phyloP scores from a whole-genome alignment of 1,140 invertebrate genomes.

The Psilanteris sp. region DNA sequence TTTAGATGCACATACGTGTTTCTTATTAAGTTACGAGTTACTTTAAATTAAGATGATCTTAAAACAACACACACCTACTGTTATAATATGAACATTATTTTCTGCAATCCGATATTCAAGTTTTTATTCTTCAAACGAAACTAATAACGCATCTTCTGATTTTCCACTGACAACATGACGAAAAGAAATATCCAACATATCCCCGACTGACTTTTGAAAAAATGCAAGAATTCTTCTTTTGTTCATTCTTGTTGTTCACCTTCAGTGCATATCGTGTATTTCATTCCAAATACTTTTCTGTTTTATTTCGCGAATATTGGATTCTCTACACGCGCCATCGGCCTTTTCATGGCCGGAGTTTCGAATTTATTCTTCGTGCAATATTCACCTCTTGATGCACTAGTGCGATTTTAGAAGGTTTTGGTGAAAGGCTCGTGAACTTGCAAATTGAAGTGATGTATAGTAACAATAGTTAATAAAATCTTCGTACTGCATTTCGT shows the following conservation, averaged over 20 bases:
- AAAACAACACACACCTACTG: too few relatives aligned
- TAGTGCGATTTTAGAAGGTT: constrained; percentile 49
- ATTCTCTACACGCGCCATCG: constrained; percentile 65
- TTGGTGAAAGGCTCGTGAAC: constrained; percentile 54
- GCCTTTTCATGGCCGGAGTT: constrained; percentile 57
- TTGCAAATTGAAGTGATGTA: constrained; percentile 54
- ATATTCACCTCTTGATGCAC: constrained; percentile 53
- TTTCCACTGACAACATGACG: neutral
- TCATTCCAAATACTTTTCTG: constrained; percentile 35
- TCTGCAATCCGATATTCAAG: too few relatives aligned
- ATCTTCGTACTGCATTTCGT: constrained; percentile 22
- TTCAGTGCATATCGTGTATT: constrained; percentile 49
- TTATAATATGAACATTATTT: too few relatives aligned
- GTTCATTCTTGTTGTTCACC: constrained; percentile 38
- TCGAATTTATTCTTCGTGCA: constrained; percentile 67
- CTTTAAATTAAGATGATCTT: too few relatives aligned
- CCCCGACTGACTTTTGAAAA: constrained; percentile 44
- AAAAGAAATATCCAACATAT: constrained; percentile 5
- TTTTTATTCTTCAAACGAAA: neutral
- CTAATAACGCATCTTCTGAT: neutral
- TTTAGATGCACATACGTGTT: too few relatives aligned
- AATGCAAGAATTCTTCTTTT: constrained; percentile 40
- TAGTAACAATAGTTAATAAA: constrained; percentile 55
- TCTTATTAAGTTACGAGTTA: too few relatives aligned
- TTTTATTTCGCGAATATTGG: constrained; percentile 59